These are phyloP conservation scores for Lydus trimaculatus DNA, from an alignment of 2,888 invertebrate genomes.

Conservation along the genomic window DNA sequence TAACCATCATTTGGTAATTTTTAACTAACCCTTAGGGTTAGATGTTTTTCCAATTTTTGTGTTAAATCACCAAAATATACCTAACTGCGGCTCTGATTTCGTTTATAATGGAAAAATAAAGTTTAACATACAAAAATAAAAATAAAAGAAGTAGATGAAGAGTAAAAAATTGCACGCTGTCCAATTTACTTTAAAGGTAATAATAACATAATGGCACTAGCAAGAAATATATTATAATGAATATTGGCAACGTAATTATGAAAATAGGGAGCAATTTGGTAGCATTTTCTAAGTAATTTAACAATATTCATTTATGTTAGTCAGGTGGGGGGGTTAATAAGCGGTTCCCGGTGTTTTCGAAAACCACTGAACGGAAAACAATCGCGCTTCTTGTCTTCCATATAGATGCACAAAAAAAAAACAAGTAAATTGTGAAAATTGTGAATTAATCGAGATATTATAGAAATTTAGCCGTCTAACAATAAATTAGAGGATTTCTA, in stretches of 20 bases:
- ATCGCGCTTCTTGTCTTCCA: neutral
- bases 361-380: neutral
- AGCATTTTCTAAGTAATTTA: slow-evolving; percentile 27
- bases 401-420: no score
- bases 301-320: slow-evolving; percentile 32
- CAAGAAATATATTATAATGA: slow-evolving; percentile 37
- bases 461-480: no score
- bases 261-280: slow-evolving; percentile 40
- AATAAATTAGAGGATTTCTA: no score
- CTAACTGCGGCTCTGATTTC: no score
- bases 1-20: no score
- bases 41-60: no score
- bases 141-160: neutral
- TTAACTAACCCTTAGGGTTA: no score
- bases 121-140: neutral
- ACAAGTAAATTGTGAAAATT: no score
- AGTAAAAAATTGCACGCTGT: slow-evolving; percentile 32
- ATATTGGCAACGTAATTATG: slow-evolving; percentile 41
- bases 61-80: no score
- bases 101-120: neutral
- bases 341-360: slow-evolving; percentile 6
- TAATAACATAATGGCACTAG: slow-evolving; percentile 38
- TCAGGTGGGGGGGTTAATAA: slow-evolving; percentile 26
- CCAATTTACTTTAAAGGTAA: slow-evolving; percentile 41
- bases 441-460: no score